Conservation (phyloP, 1,140 invertebrate genomes). For the Philotrypesis tridentata region DNA sequence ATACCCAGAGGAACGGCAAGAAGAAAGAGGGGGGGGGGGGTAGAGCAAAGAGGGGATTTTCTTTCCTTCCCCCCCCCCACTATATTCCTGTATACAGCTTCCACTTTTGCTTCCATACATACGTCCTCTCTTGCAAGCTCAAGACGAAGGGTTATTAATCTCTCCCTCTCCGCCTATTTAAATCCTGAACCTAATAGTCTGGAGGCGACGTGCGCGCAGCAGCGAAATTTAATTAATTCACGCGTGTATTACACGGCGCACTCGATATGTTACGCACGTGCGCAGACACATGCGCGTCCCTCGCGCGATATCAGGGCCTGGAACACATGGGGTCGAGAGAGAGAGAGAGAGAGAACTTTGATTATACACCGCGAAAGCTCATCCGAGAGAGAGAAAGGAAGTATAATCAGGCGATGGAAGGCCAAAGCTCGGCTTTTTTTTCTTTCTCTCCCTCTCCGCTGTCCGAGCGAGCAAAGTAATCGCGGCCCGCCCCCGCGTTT, state of each 20-base stretch:
- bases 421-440: not conserved
- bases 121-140: not conserved
- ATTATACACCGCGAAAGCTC: no score
- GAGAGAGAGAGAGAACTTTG: no score
- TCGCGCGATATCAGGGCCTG: no score
- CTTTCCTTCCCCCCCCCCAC: not conserved
- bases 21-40: not conserved
- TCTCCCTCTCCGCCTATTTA: not conserved
- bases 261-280: no score
- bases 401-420: no score
- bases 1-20: not conserved
- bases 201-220: not conserved
- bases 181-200: not conserved
- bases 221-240: not conserved
- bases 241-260: not conserved
- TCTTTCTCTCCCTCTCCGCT: not conserved
- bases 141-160: not conserved
- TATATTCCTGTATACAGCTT: slow-evolving; percentile 3
- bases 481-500: not conserved
- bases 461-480: not conserved
- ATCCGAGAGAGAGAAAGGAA: no score
- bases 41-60: not conserved
- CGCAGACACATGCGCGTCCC: no score
- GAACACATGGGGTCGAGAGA: no score
- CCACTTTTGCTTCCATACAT: not conserved